Conservation (phyloP, 2,888 invertebrate genomes). For the Sphaerolaimus hirsutus region DNA sequence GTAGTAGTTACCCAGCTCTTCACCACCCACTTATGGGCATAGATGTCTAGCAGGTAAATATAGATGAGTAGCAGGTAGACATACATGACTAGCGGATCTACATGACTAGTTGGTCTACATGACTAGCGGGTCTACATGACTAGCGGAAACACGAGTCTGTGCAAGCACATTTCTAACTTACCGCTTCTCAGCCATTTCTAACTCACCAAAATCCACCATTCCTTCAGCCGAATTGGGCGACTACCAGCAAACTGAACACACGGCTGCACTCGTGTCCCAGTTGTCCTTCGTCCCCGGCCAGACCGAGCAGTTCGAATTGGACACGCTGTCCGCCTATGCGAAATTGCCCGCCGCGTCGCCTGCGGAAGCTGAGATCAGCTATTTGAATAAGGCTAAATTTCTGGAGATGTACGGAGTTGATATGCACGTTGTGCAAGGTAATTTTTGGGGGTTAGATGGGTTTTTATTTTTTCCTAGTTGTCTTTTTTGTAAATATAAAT, state of each 20-base stretch:
- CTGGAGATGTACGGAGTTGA: slow-evolving; percentile 97
- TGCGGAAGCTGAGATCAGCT: slow-evolving; percentile 79
- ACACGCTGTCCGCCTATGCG: slow-evolving; percentile 40
- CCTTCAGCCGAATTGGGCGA: slow-evolving; percentile 76
- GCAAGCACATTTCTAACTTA: no score
- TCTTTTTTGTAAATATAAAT: background rate
- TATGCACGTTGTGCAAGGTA: slow-evolving; percentile 67
- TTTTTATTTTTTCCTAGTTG: background rate
- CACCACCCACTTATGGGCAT: no score
- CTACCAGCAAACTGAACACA: slow-evolving; percentile 67
- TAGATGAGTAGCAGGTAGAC: no score
- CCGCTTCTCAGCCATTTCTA: no score
- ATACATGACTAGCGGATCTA: no score
- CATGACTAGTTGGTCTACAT: no score
- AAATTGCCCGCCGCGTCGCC: slow-evolving; percentile 47
- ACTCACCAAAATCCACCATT: no score
- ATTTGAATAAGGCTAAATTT: slow-evolving; percentile 68
- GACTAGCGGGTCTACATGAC: no score
- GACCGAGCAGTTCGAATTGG: slow-evolving; percentile 81
- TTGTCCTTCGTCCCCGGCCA: slow-evolving; percentile 84
- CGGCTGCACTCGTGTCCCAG: slow-evolving; percentile 86
- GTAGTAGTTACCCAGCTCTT: no score
- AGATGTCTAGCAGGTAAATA: no score
- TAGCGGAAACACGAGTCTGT: no score
- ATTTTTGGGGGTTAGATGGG: no score